phyloP scores from a whole-genome alignment of 2,113 vertebrate species.

The Laticauda colubrina region DNA sequence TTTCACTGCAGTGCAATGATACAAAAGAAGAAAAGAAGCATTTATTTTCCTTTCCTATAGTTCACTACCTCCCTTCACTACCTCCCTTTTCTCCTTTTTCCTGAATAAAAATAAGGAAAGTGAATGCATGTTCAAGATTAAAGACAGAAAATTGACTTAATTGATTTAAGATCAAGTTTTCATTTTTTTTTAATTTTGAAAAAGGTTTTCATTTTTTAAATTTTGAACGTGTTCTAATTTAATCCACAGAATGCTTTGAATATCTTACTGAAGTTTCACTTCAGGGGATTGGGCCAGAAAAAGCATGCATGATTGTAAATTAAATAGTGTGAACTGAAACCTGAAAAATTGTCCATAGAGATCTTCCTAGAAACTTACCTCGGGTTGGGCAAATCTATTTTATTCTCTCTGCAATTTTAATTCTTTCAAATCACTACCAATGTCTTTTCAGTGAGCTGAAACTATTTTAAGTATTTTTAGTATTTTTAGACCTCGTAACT shows the following conservation, averaged over 20 bases:
- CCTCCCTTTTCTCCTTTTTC: neutral
- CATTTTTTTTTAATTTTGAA: neutral
- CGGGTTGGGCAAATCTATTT: neutral
- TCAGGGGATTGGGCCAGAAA: neutral
- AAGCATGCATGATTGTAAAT: neutral
- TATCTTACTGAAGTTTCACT: neutral
- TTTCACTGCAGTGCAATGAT: neutral
- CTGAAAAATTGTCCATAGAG: neutral
- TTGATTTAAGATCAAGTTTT: neutral
- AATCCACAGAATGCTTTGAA: neutral
- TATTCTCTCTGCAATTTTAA: neutral
- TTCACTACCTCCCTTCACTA: neutral
- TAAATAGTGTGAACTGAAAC: neutral
- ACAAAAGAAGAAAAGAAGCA: neutral
- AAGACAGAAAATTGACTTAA: neutral
- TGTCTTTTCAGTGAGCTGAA: neutral
- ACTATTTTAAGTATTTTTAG: neutral
- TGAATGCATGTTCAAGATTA: neutral
- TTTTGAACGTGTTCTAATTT: neutral
- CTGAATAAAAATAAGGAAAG: neutral
- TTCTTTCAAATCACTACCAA: neutral
- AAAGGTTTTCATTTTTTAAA: neutral
- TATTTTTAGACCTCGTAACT: neutral
- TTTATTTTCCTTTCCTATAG: neutral
- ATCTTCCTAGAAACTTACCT: neutral